A percentile compares a stretch with the other conserved stretches of the same genome.
phyloP scores from a whole-genome alignment of 2,797 vertebrate species.

The Xiphorhynchus erythropygius region DNA sequence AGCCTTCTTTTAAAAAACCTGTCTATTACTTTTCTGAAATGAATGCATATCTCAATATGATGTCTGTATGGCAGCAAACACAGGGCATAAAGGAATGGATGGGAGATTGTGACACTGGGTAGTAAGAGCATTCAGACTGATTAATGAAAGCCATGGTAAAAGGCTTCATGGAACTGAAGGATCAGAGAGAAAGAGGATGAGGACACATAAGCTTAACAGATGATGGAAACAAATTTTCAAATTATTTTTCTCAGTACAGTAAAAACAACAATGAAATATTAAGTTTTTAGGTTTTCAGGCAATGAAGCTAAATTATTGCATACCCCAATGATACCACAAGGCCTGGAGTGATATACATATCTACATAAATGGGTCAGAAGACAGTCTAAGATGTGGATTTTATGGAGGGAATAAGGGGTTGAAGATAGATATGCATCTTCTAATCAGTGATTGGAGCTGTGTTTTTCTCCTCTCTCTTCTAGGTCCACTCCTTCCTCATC shows the following conservation, averaged over 20 bases:
- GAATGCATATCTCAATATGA: background rate
- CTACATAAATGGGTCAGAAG: background rate
- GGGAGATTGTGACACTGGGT: background rate
- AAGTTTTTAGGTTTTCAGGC: background rate
- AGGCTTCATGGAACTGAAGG: background rate
- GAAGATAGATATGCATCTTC: background rate
- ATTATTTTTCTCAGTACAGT: background rate
- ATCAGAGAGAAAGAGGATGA: background rate
- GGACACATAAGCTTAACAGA: background rate
- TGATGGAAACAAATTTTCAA: background rate
- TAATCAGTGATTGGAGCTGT: background rate
- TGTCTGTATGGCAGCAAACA: background rate
- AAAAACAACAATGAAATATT: background rate
- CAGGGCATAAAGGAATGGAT: background rate
- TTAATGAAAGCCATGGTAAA: background rate
- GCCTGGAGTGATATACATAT: accelerated
- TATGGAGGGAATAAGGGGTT: background rate
- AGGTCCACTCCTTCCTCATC: background rate
- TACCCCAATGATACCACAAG: background rate
- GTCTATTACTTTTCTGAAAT: background rate
- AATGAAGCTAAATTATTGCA: background rate
- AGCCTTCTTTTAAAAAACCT: background rate
- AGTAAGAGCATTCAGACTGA: background rate
- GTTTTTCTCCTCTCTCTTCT: background rate
- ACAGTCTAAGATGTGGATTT: background rate